Percentiles rank a stretch among this genome's conserved stretches.
Evolutionary conservation across 1,140 invertebrate species (phyloP).

Genomic region (Stenopsyche tienmushanensis): DNA sequence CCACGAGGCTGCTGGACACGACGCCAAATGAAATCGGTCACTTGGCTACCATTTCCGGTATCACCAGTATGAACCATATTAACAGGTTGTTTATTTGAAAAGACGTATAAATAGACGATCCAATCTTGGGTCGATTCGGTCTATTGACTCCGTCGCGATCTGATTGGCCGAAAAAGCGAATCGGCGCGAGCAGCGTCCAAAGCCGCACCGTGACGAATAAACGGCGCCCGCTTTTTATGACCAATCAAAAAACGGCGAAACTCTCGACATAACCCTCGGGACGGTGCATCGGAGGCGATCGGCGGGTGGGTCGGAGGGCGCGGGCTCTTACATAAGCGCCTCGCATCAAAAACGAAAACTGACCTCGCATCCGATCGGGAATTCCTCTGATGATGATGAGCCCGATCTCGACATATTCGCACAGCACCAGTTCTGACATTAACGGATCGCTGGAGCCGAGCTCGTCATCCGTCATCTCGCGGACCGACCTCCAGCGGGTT

Average conservation of each 20-base stretch:
- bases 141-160: constrained; percentile 15
- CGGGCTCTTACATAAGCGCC: too few relatives aligned
- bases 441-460: too few relatives aligned
- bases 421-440: too few relatives aligned
- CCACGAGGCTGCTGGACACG: too few relatives aligned
- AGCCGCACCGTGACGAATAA: constrained; percentile 8
- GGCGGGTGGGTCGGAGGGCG: too few relatives aligned
- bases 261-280: neutral
- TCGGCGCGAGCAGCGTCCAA: neutral
- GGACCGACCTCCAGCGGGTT: too few relatives aligned
- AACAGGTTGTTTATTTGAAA: neutral
- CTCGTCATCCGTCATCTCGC: too few relatives aligned
- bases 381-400: too few relatives aligned
- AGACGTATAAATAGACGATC: neutral
- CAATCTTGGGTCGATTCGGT: neutral
- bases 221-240: constrained; percentile 16
- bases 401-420: too few relatives aligned
- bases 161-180: neutral
- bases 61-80: neutral
- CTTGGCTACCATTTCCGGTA: neutral
- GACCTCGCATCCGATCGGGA: too few relatives aligned
- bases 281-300: too few relatives aligned
- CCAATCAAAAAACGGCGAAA: neutral
- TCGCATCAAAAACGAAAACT: too few relatives aligned
- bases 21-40: neutral